phyloP scores from a whole-genome alignment of 2,113 vertebrate genomes.

The Leucoraja erinaceus region DNA sequence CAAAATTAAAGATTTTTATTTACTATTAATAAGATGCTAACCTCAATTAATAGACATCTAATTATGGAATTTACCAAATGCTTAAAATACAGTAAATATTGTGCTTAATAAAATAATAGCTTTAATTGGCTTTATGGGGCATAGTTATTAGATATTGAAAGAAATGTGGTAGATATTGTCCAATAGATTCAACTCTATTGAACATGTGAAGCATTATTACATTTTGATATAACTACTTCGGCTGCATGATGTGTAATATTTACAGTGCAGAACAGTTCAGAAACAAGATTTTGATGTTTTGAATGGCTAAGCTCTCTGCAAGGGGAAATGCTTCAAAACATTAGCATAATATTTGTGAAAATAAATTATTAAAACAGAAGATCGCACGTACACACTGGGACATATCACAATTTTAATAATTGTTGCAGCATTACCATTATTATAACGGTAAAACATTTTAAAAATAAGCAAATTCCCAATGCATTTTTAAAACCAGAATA shows the following conservation, averaged over 20 bases:
- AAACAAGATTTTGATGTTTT: not conserved
- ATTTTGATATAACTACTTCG: not conserved
- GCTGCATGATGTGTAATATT: not conserved
- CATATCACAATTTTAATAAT: not conserved
- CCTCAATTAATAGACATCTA: not conserved
- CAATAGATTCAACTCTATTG: not conserved
- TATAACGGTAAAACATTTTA: not conserved
- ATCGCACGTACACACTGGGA: no score
- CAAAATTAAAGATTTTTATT: not conserved
- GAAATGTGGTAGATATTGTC: not conserved
- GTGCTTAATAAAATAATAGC: not conserved
- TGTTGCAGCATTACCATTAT: not conserved
- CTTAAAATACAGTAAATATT: not conserved
- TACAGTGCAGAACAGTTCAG: not conserved
- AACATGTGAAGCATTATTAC: no score
- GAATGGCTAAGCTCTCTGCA: not conserved
- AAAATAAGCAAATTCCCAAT: not conserved
- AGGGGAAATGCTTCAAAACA: not conserved
- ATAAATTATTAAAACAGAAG: not conserved
- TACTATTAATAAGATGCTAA: not conserved
- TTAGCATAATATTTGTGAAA: not conserved
- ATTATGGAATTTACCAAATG: not conserved
- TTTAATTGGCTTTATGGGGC: not conserved
- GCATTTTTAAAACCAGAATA: no score
- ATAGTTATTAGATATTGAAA: not conserved